phyloP scores from a whole-genome alignment of 2,113 vertebrate species.

The Mormoops blainvillei region DNA sequence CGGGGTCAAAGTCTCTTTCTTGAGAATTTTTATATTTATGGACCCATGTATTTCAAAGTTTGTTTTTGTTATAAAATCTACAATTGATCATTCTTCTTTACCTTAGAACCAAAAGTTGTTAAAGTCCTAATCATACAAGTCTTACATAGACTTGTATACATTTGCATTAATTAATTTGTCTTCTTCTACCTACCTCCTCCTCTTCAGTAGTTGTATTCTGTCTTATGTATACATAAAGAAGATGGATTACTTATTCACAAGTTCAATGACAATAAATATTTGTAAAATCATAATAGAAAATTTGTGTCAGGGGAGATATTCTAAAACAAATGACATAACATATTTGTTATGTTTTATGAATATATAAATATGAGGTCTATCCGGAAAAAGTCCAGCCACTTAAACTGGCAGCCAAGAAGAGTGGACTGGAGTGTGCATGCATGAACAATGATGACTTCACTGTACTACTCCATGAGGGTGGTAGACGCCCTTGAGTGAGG shows the following conservation, averaged over 20 bases:
- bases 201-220: background rate
- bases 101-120: background rate
- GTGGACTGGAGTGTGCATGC: too few relatives aligned
- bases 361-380: background rate
- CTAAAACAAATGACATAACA: background rate
- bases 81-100: background rate
- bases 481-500: too few relatives aligned
- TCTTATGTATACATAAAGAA: background rate
- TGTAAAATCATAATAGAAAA: background rate
- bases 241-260: background rate
- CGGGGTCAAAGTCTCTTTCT: background rate
- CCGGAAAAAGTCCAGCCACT: too few relatives aligned
- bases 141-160: background rate
- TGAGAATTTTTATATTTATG: background rate
- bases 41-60: background rate
- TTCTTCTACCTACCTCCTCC: background rate
- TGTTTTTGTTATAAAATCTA: background rate
- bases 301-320: background rate
- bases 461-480: too few relatives aligned
- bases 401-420: too few relatives aligned
- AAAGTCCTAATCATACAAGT: background rate
- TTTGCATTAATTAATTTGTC: background rate
- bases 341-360: background rate
- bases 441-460: too few relatives aligned
- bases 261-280: background rate